These are phyloP conservation scores for Pseudomyrmex cubaensis DNA, from an alignment of 1,140 invertebrate species.

Conservation along the genomic window DNA sequence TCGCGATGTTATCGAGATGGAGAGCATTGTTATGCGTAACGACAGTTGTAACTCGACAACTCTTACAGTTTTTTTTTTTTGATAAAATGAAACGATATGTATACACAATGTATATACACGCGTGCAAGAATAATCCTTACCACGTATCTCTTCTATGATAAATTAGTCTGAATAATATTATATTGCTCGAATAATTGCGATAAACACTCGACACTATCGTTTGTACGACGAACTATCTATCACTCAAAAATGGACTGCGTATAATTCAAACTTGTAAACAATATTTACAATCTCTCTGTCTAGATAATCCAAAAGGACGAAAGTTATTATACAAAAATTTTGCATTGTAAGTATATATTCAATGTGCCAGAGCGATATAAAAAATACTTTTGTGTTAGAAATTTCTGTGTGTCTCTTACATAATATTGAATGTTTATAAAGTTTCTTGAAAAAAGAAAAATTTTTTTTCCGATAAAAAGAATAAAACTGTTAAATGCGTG, in stretches of 20 bases:
- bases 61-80: neutral
- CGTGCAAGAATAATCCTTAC: neutral
- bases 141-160: neutral
- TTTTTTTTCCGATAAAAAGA: neutral
- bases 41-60: neutral
- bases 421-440: neutral
- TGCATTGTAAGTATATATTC: no score
- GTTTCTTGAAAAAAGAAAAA: neutral
- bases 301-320: neutral
- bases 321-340: no score
- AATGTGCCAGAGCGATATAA: no score
- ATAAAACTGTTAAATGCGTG: neutral
- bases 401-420: neutral
- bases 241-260: neutral
- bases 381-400: no score
- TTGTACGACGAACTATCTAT: neutral
- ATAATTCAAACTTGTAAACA: slow-evolving; percentile 9
- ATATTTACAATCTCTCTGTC: neutral
- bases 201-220: neutral
- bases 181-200: neutral
- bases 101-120: neutral
- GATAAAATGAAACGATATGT: slow-evolving; percentile 1
- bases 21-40: neutral
- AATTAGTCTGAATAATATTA: slow-evolving; percentile 14
- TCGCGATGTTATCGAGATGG: neutral